Evolutionary conservation across 2,888 invertebrate genomes (phyloP).

Genomic region (Melanostoma scalare): DNA sequence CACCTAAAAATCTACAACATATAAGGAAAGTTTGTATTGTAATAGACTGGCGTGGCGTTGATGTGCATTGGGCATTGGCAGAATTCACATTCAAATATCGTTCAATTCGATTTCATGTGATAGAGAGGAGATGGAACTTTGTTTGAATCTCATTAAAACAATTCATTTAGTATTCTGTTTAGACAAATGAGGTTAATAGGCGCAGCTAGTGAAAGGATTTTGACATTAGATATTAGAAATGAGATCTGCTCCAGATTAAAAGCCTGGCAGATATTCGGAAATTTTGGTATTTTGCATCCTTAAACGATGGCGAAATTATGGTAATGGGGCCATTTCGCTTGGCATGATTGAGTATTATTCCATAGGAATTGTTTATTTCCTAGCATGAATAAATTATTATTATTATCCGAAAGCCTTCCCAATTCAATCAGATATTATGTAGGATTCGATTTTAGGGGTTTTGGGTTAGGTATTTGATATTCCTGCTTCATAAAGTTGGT

Average conservation of each 20-base stretch:
- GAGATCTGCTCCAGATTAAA: constrained; percentile 2
- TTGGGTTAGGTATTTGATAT: neutral
- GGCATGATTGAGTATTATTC: constrained; percentile 55
- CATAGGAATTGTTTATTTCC: constrained; percentile 52
- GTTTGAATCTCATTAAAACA: constrained; percentile 24
- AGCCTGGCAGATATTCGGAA: constrained; percentile 4
- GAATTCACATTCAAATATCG: constrained; percentile 56
- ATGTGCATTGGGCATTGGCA: constrained; percentile 22
- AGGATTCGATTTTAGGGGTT: neutral
- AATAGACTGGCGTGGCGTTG: neutral
- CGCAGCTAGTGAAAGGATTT: constrained; percentile 1
- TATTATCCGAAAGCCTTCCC: constrained; percentile 15
- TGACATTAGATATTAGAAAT: constrained; percentile 24
- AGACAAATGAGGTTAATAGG: constrained; percentile 38
- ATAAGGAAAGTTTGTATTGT: neutral
- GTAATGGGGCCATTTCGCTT: constrained; percentile 46
- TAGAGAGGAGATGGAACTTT: neutral
- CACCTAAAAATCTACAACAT: constrained; percentile 29
- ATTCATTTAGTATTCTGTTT: constrained; percentile 50
- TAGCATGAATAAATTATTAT: constrained; percentile 27
- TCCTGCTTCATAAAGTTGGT: constrained; percentile 1
- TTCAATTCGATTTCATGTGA: constrained; percentile 54
- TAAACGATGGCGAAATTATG: constrained; percentile 51
- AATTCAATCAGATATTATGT: neutral
- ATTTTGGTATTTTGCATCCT: constrained; percentile 13